A percentile compares a stretch with the other conserved stretches of the same genome.
Evolutionary conservation across 2,888 invertebrate species (phyloP).

Genomic region (Ennomos erosarius): DNA sequence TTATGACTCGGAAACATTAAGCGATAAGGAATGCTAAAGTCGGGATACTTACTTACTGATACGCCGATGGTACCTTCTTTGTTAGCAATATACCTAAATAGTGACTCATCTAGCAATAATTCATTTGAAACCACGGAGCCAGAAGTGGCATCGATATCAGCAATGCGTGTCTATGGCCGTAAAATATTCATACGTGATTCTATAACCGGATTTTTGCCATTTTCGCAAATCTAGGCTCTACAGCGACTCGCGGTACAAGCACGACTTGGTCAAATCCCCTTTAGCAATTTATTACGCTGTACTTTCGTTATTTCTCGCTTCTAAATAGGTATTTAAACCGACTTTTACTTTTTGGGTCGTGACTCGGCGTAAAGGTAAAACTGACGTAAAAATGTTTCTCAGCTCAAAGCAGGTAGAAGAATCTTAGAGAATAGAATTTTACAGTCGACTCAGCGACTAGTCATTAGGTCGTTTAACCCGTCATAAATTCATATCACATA

Average conservation of each 20-base stretch:
- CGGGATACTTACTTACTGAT: too few relatives aligned
- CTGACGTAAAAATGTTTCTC: conserved; percentile 19
- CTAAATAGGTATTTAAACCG: conserved; percentile 48
- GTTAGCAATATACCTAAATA: too few relatives aligned
- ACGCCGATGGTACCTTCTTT: too few relatives aligned
- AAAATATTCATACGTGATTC: conserved; percentile 52
- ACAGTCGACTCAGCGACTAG: conserved; percentile 25
- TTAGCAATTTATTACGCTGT: conserved; percentile 41
- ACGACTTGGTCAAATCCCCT: conserved; percentile 40
- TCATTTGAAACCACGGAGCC: background rate
- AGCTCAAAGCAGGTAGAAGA: conserved; percentile 14
- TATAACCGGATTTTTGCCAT: conserved; percentile 48
- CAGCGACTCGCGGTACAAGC: conserved; percentile 40
- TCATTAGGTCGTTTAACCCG: conserved; percentile 28
- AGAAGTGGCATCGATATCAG: conserved; percentile 29
- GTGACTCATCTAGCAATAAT: conserved; percentile 3
- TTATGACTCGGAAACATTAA: background rate
- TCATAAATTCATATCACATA: conserved; percentile 1
- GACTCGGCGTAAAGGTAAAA: conserved; percentile 54
- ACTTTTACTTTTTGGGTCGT: conserved; percentile 71
- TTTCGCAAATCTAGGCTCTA: conserved; percentile 27
- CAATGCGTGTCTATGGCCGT: conserved; percentile 52
- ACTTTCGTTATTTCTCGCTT: conserved; percentile 54
- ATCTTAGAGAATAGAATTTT: conserved; percentile 23
- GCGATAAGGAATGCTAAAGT: background rate